Evolutionary conservation across 2,888 invertebrate species (phyloP).

Genomic region (Aphelenchoides bicaudatus): DNA sequence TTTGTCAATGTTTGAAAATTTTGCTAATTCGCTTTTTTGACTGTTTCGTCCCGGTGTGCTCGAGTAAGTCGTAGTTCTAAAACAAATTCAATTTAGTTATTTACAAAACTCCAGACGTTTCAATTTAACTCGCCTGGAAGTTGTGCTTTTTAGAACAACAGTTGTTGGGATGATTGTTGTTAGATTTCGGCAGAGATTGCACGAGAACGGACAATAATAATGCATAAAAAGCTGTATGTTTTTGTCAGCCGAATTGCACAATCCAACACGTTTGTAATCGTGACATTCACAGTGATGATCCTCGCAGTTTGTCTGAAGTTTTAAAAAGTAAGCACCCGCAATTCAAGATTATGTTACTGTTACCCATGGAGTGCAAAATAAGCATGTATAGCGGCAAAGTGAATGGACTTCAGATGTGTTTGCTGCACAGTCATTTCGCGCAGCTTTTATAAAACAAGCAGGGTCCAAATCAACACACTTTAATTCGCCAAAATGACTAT

Average conservation of each 20-base stretch:
- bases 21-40: no score
- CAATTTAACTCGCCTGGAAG: background rate
- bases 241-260: background rate
- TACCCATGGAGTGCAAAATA: background rate
- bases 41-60: no score
- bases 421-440: background rate
- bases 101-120: conserved; percentile 3
- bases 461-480: conserved; percentile 3
- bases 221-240: background rate
- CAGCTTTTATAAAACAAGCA: background rate
- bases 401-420: background rate
- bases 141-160: background rate
- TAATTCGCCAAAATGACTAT: background rate
- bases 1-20: no score
- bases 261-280: background rate
- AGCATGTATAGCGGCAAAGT: conserved; percentile 5
- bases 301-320: background rate
- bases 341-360: conserved; percentile 2
- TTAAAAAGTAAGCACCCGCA: background rate
- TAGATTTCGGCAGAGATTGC: background rate
- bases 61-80: background rate
- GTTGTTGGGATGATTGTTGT: background rate
- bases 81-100: background rate
- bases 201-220: background rate
- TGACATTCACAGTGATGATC: conserved; percentile 3